Evolutionary conservation across 2,797 vertebrate genomes (phyloP), one percentile per base, ranked within the genome.

Genomic region (Mycteria americana): DNA sequence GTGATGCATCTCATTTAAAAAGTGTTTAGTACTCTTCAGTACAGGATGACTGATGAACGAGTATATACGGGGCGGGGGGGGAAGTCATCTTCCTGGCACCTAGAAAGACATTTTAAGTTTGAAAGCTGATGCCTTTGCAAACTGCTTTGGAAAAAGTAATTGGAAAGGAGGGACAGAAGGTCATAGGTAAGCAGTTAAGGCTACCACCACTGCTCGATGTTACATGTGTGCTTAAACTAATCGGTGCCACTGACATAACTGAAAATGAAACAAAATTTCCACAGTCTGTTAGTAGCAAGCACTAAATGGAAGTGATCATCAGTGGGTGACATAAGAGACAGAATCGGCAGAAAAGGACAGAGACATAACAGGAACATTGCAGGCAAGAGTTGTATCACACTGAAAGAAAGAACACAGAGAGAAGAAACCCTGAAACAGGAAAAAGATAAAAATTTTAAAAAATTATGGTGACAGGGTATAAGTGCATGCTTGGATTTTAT

Each of bases 21-120:
- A 43, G 12, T 13, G 4, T 27, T 63, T 16, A 8, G 13, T 33
- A 30, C 25, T 54, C 39, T 62, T 62, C 39, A 30, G 28, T 16
- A 64, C 11, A 62, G 63, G n/a, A 53, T 57, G 35, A 48, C 13
- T n/a, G 30, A 68, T 8, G 53, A 93, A 53, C 24, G 62, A 39
- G 27, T 11, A 27, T 14, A 14, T 33, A 15, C 3, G 3, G 23
- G 3, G 17, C 2, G 39, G 13, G 7, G 7, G 3, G 5, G n/a
- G 37, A 37, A 37, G 37, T 37, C 10, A 37, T 27, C 31, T 30
- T 75, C 41, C 73, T 45, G 27, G 25, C 13, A 69, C 7, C 30
- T 31, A 43, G 24, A 64, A 65, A 50, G 30, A 37, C 13, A 5
- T 33, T 82, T 45, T 31, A 63, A 53, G 24, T 67, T 68, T 83